These are phyloP conservation scores for Papilio demoleus DNA, from an alignment of 2,888 invertebrate species.

Conservation along the genomic window DNA sequence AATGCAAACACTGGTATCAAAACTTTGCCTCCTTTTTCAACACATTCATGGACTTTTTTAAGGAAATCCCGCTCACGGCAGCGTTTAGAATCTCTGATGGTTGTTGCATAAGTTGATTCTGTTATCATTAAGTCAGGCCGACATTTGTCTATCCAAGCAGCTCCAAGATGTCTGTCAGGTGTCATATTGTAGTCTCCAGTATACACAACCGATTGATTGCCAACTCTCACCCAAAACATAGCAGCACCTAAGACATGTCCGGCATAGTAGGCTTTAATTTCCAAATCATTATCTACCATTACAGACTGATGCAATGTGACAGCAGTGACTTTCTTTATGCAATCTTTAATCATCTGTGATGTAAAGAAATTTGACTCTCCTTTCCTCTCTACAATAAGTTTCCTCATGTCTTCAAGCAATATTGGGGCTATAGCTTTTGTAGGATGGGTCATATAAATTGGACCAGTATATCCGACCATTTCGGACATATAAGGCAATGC, in stretches of 20 bases:
- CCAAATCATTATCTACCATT: constrained; percentile 97
- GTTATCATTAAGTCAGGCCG: constrained; percentile 98
- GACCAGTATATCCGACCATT: constrained; percentile 99
- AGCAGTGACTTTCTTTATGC: constrained; percentile 99
- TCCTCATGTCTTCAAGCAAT: constrained; percentile 95
- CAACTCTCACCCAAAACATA: constrained; percentile 98
- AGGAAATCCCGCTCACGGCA: constrained; percentile 98
- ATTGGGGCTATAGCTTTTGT: constrained; percentile 99
- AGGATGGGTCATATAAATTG: constrained; percentile 99
- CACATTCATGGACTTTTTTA: constrained; percentile 98
- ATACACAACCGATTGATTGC: constrained; percentile 98
- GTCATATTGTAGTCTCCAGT: constrained; percentile 99
- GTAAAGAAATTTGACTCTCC: constrained; percentile 99
- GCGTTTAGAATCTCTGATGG: constrained; percentile 98
- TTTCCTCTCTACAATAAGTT: constrained; percentile 98
- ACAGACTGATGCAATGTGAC: constrained; percentile 98
- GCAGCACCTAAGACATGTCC: constrained; percentile 99
- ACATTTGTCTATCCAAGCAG: constrained; percentile 99
- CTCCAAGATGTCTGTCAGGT: constrained; percentile 98
- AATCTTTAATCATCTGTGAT: constrained; percentile 99
- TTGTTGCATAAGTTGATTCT: constrained; percentile 99
- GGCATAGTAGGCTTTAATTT: constrained; percentile 99
- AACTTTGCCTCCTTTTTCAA: constrained; percentile 98
- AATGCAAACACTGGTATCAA: constrained; percentile 99
- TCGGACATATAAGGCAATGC: constrained; percentile 97